Percentiles rank a stretch among this genome's conserved stretches.
These are phyloP conservation scores for Callorhinus ursinus DNA, from an alignment of 2,113 vertebrate species.

Conservation along the genomic window DNA sequence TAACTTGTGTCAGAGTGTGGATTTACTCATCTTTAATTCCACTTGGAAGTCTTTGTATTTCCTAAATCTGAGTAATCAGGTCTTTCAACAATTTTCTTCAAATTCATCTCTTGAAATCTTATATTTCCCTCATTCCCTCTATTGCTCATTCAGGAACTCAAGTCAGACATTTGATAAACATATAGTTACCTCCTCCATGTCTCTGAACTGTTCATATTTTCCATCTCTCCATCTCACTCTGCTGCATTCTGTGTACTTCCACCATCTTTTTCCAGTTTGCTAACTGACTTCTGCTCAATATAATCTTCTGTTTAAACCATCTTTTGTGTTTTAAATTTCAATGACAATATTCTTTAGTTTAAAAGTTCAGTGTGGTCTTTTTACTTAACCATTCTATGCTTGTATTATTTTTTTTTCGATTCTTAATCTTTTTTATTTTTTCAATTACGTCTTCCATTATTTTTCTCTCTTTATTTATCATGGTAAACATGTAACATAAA, in stretches of 20 bases:
- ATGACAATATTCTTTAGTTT: neutral
- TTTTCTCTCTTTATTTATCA: neutral
- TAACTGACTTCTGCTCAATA: neutral
- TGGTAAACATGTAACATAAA: neutral
- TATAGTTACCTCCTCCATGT: neutral
- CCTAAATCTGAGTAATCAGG: constrained; percentile 9
- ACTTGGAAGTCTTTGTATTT: neutral
- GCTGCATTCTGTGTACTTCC: neutral
- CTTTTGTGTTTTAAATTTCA: neutral
- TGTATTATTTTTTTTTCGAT: neutral
- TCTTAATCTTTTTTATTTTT: neutral
- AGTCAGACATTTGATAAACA: neutral
- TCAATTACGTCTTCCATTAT: neutral
- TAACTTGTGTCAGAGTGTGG: neutral
- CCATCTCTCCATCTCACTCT: neutral
- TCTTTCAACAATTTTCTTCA: neutral
- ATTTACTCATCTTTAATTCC: constrained; percentile 21
- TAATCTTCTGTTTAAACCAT: neutral
- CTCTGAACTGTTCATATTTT: neutral
- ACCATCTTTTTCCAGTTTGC: neutral
- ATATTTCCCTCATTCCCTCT: neutral
- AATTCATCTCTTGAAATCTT: neutral
- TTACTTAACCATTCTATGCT: neutral
- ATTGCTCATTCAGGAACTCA: neutral
- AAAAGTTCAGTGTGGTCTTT: neutral